Base-by-base conservation (phyloP, 1,140 invertebrate genomes). In the Bradynema listronoti region DNA sequence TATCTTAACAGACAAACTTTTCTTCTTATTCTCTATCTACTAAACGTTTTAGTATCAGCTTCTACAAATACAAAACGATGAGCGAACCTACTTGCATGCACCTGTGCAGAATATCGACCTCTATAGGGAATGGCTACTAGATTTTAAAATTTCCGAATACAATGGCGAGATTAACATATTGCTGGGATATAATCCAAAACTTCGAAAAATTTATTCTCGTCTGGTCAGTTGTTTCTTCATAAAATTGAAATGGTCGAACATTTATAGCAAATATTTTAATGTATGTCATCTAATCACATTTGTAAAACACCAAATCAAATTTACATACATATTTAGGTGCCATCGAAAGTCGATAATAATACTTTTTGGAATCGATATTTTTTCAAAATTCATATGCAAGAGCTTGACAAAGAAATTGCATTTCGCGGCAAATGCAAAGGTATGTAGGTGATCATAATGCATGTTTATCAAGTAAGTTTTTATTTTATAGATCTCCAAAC, bases 361-460 rank as follows among this genome's bases (percentile, higher is more conserved):
- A 69, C 69, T 6, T 72, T 72, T 49, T 72, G 70, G 70, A 66
- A 72, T 34, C 69, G 70, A 1, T 72, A 72, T 46, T 72, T 72
- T 42, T 72, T 72, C 54, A 72, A 75, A 52, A 61, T 72, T 3
- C 61, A 72, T 39, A 5, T 68, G 11, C 36, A 55, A 16, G 67
- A 69, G 55, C 22, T 72, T 30, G 65, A 67, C 16, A 63, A 63
- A 16, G 30, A 65, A 34, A 25, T 39, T 11, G 29, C 58, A n/a
- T n/a, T n/a, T n/a, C n/a, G n/a, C n/a, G n/a, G n/a, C n/a, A n/a
- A n/a, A n/a, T n/a, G n/a, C n/a, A n/a, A n/a, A n/a, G n/a, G n/a
- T n/a, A n/a, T n/a, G n/a, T n/a, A n/a, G n/a, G n/a, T n/a, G n/a
- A n/a, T n/a, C n/a, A n/a, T n/a, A n/a, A n/a, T n/a, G n/a, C n/a